Evolutionary conservation across 2,797 vertebrate genomes (phyloP).

Genomic region (Leptoclinus maculatus): DNA sequence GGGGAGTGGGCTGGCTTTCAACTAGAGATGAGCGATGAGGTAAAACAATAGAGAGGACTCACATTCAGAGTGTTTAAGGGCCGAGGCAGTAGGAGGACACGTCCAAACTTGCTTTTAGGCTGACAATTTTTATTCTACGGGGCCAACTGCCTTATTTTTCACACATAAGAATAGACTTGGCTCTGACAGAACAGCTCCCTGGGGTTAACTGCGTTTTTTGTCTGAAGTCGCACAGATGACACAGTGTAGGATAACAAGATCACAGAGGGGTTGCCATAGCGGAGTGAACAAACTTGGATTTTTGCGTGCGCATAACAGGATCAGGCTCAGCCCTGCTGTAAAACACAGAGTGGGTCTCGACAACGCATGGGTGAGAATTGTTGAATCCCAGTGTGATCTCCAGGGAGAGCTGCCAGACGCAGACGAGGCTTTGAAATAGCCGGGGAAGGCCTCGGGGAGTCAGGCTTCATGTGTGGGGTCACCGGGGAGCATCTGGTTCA

Average conservation of each 20-base stretch:
- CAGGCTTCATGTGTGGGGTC: slow-evolving; percentile 42
- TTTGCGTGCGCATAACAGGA: slow-evolving; percentile 30
- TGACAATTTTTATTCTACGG: slow-evolving; percentile 1
- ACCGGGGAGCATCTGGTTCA: slow-evolving; percentile 38
- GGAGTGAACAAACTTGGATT: slow-evolving; percentile 46
- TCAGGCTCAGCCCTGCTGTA: slow-evolving; percentile 31
- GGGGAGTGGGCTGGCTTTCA: slow-evolving; percentile 47
- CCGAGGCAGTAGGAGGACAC: slow-evolving; percentile 46
- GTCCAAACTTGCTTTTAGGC: slow-evolving; percentile 22
- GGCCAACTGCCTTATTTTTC: slow-evolving; percentile 18
- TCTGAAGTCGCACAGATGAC: slow-evolving; percentile 29
- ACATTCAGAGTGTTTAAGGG: slow-evolving; percentile 8
- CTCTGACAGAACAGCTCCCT: slow-evolving; percentile 15
- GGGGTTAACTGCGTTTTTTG: slow-evolving; percentile 29
- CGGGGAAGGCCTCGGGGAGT: slow-evolving; percentile 21
- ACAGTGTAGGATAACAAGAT: slow-evolving; percentile 32
- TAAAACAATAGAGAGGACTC: slow-evolving; percentile 48
- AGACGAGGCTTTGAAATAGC: slow-evolving; percentile 61
- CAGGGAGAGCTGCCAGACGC: slow-evolving; percentile 41
- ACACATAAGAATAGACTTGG: slow-evolving; percentile 28
- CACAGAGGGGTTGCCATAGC: slow-evolving; percentile 27
- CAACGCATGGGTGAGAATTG: slow-evolving; percentile 76
- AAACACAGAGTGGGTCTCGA: slow-evolving; percentile 47
- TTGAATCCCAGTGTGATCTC: slow-evolving; percentile 73
- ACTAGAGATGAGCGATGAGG: slow-evolving; percentile 43